A percentile compares a stretch with the other conserved stretches of the same genome.
phyloP scores from a whole-genome alignment of 2,113 vertebrate genomes.

The Anthoscopus minutus region DNA sequence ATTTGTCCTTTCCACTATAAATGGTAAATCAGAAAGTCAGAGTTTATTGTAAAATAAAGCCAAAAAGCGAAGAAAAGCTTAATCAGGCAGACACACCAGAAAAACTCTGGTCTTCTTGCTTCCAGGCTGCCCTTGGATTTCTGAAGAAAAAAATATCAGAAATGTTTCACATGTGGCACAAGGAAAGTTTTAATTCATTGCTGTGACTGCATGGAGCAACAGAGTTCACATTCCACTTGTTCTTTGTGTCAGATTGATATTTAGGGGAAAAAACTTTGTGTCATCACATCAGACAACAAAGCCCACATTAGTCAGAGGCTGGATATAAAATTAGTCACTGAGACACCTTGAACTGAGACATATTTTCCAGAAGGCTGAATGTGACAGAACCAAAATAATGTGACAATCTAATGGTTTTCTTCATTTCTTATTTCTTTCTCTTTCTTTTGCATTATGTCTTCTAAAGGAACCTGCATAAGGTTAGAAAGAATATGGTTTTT shows the following conservation, averaged over 20 bases:
- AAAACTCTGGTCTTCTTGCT: neutral
- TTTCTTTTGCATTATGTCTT: neutral
- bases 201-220: neutral
- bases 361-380: neutral
- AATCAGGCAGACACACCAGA: neutral
- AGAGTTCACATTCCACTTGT: neutral
- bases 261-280: neutral
- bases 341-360: neutral
- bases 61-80: neutral
- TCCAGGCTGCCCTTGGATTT: neutral
- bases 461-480: neutral
- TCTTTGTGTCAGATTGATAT: rapidly evolving
- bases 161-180: neutral
- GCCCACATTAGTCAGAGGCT: neutral
- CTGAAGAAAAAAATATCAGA: neutral
- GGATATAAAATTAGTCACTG: neutral
- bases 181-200: neutral
- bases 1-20: neutral
- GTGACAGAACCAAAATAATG: neutral
- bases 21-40: neutral
- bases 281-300: neutral
- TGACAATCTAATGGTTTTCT: neutral
- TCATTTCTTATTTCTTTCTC: neutral
- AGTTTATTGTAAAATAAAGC: neutral
- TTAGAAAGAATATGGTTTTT: rapidly evolving